Evolutionary conservation across 1,140 invertebrate genomes (phyloP).

Genomic region (Drosophila virilis): DNA sequence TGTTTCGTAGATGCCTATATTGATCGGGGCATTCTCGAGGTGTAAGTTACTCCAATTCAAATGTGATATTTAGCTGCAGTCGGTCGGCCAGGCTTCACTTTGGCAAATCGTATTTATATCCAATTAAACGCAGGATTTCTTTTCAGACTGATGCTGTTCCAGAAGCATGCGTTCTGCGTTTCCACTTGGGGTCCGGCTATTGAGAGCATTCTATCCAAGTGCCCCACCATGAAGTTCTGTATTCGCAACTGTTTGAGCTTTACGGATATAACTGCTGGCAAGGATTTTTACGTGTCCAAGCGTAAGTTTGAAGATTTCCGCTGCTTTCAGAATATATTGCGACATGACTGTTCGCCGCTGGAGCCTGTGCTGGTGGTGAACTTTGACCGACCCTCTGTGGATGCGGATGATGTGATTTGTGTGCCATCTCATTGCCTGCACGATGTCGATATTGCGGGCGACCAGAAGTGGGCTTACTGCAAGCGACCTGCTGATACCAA

Average conservation of each 20-base stretch:
- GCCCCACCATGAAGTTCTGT: conserved; percentile 75
- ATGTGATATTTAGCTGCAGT: neutral
- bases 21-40: conserved; percentile 71
- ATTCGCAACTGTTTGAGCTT: conserved; percentile 75
- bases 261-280: conserved; percentile 71
- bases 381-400: conserved; percentile 53
- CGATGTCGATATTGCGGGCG: neutral
- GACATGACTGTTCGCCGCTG: conserved; percentile 67
- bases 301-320: conserved; percentile 67
- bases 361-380: conserved; percentile 70
- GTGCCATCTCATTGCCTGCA: conserved; percentile 43
- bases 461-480: conserved; percentile 62
- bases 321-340: conserved; percentile 60
- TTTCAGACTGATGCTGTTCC: conserved; percentile 59
- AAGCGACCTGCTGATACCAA: conserved; percentile 62
- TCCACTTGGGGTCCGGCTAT: conserved; percentile 79
- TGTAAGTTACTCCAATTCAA: conserved; percentile 50
- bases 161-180: conserved; percentile 74
- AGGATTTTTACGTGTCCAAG: conserved; percentile 73
- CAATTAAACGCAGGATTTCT: neutral
- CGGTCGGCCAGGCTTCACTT: too few species aligned
- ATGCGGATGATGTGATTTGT: conserved; percentile 34
- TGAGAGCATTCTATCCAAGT: conserved; percentile 75
- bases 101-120: neutral
- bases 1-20: conserved; percentile 72